Conservation (phyloP, 2,113 vertebrate genomes). For the Spermophilus dauricus region DNA sequence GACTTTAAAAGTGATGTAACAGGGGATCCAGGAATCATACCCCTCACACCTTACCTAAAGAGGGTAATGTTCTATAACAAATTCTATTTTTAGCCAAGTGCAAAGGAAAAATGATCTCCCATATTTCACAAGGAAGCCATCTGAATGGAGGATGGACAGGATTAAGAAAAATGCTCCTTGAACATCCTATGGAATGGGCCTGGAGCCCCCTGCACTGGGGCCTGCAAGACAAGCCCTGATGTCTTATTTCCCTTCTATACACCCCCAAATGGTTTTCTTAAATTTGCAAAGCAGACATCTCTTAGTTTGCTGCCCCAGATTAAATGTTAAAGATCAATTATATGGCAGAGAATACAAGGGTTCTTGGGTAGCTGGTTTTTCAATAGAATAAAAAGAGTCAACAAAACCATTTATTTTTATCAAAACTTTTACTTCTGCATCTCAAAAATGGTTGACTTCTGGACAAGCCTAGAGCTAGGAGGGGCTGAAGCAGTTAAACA, state of each 20-base stretch:
- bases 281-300: conserved; percentile 30
- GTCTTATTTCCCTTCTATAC: not conserved
- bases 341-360: not conserved
- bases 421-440: not conserved
- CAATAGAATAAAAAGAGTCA: not conserved
- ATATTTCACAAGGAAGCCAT: not conserved
- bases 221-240: not conserved
- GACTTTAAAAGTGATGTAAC: not conserved
- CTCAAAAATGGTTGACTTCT: conserved; percentile 10
- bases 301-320: conserved; percentile 36
- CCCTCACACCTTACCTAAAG: not conserved
- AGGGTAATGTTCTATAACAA: not conserved
- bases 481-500: not conserved
- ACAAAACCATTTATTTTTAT: not conserved
- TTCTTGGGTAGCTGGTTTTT: conserved; percentile 11
- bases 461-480: not conserved
- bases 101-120: not conserved
- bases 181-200: not conserved
- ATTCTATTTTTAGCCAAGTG: conserved; percentile 2
- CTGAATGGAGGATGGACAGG: not conserved
- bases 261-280: not conserved
- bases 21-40: not conserved
- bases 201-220: not conserved
- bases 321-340: conserved; percentile 56
- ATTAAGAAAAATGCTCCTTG: fast-evolving